Evolutionary conservation across 2,888 invertebrate species (phyloP), one percentile per base, ranked within the genome.

Genomic region (Deilephila porcellus): DNA sequence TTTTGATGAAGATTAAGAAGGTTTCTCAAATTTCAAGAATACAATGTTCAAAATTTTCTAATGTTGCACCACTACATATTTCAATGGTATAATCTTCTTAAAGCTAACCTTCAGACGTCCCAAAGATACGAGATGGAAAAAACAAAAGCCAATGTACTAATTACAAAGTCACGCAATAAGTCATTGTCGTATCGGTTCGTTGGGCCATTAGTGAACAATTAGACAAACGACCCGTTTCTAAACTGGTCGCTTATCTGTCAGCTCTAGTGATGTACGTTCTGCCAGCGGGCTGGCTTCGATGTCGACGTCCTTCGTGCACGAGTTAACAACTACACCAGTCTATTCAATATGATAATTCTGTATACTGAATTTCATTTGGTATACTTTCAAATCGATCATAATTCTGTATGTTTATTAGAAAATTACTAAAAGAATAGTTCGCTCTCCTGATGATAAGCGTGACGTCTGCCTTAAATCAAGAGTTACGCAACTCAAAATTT

Each of bases 181-280:
- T 86, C 85, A 85, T 80, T 80, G 76, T 78, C 76, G 84, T 89
- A 88, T 89, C 90, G 52, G 80, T 67, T 78, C 78, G 75, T 74
- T 74, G 75, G 79, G 79, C 88, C 90, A 91, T 91, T 90, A 91
- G 88, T 80, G 84, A 84, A 88, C 90, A 90, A 91, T 92, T 91
- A 91, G 89, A 88, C 87, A 86, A 88, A 88, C 88, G 88, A 82
- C 76, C 76, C 79, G 82, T 77, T 81, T 77, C 79, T 77, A 79
- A 84, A 85, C 84, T 80, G 79, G 85, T 84, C 79, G 75, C 81
- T 88, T 91, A 89, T 90, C 88, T 83, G 45, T 53, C 53, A 75
- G 63, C 74, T 78, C 34, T 73, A 79, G 78, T 77, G 80, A 76
- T 77, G 79, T 72, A 53, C 62, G 60, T 45, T n/a, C n/a, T 37